phyloP scores from a whole-genome alignment of 1,140 invertebrate genomes.

The Mercenaria mercenaria region DNA sequence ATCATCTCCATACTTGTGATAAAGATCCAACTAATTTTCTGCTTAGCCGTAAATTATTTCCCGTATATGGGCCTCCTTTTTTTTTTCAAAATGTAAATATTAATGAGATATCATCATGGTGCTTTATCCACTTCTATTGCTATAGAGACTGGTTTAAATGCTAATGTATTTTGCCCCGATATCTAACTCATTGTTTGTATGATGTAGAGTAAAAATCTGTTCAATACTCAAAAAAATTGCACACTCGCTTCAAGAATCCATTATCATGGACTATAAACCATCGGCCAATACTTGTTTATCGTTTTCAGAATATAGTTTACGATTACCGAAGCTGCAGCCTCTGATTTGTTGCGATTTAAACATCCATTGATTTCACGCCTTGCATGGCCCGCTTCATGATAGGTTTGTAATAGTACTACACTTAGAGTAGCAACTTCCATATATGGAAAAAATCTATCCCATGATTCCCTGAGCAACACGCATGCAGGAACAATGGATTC shows the following conservation, averaged over 20 bases:
- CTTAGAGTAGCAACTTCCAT: conserved; percentile 58
- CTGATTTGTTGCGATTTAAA: conserved; percentile 61
- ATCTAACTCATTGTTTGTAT: conserved; percentile 64
- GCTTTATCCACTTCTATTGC: conserved; percentile 52
- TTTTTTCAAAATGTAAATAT: conserved; percentile 55
- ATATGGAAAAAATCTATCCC: conserved; percentile 63
- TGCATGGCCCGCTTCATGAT: background rate
- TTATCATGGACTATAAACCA: conserved; percentile 4
- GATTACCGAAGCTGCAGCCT: background rate
- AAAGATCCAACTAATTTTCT: too few species aligned
- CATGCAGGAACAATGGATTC: conserved; percentile 56
- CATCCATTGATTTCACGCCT: conserved; percentile 63
- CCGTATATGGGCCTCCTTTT: conserved; percentile 27
- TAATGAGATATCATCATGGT: conserved; percentile 57
- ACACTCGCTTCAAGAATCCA: conserved; percentile 23
- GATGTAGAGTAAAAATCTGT: conserved; percentile 49
- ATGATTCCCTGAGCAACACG: conserved; percentile 36
- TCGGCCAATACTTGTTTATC: conserved; percentile 33
- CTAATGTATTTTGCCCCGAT: conserved; percentile 65
- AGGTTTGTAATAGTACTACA: conserved; percentile 20
- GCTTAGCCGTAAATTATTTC: too few species aligned
- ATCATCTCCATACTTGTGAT: too few species aligned
- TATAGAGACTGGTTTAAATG: conserved; percentile 65
- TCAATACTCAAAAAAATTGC: conserved; percentile 35
- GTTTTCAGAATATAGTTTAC: conserved; percentile 22